A percentile compares a stretch with the other conserved stretches of the same genome.
Conservation (phyloP, 92 coral and sea anemone species). For the Phenganax marumi region DNA sequence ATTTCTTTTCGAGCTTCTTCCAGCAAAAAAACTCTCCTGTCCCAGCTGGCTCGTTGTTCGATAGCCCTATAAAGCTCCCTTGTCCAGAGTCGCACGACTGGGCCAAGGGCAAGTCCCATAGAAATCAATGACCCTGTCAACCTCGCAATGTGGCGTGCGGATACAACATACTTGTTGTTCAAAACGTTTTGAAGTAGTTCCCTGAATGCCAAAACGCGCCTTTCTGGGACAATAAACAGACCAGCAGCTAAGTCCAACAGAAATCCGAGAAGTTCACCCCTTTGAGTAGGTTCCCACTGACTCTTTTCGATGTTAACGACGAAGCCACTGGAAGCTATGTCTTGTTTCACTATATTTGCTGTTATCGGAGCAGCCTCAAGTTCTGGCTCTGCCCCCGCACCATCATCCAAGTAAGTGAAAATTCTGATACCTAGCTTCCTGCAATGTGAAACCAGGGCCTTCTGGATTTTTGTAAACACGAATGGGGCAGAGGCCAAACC, state of each 20-base stretch:
- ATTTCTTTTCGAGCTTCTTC: conserved; percentile 36
- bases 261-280: conserved; percentile 61
- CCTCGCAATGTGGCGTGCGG: conserved; percentile 53
- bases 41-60: conserved; percentile 50
- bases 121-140: conserved; percentile 56
- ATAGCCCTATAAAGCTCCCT: conserved; percentile 47
- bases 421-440: conserved; percentile 53
- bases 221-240: conserved; percentile 54
- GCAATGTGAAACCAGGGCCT: conserved; percentile 59
- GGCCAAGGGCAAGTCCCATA: conserved; percentile 70
- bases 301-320: conserved; percentile 56
- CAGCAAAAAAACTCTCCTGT: neutral
- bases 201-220: conserved; percentile 38
- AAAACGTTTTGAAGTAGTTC: conserved; percentile 12
- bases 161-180: conserved; percentile 14
- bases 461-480: conserved; percentile 54
- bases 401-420: conserved; percentile 62
- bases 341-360: conserved; percentile 49
- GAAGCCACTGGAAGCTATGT: conserved; percentile 54
- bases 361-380: conserved; percentile 39
- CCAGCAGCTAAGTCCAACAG: conserved; percentile 57
- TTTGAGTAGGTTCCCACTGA: conserved; percentile 61
- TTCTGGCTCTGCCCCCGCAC: conserved; percentile 49
- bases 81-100: conserved; percentile 66
- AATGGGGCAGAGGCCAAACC: conserved; percentile 40